Conservation (phyloP, 2,113 vertebrate genomes). For the Sclerurus mexicanus region DNA sequence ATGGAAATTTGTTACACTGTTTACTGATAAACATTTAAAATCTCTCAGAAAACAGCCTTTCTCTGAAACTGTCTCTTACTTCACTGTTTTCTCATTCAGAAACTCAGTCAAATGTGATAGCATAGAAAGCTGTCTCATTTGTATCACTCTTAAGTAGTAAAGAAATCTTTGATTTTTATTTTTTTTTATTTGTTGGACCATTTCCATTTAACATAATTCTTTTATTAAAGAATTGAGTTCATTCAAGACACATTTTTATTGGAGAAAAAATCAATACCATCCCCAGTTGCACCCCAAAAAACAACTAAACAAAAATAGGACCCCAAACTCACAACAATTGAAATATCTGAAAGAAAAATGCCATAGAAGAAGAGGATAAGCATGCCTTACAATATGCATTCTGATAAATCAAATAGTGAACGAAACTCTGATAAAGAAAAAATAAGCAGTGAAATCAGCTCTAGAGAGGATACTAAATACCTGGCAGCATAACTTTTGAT, state of each 20-base stretch:
- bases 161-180: neutral
- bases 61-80: neutral
- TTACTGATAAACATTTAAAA: neutral
- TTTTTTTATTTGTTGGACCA: neutral
- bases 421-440: neutral
- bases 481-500: no score
- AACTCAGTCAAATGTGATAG: neutral
- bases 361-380: neutral
- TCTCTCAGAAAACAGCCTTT: neutral
- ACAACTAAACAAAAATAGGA: neutral
- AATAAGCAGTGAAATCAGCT: neutral
- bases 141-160: neutral
- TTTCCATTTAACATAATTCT: neutral
- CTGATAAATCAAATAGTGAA: neutral
- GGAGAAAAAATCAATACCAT: fast-evolving
- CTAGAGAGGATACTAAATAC: neutral
- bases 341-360: neutral
- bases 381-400: neutral
- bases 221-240: neutral
- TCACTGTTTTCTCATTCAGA: neutral
- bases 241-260: neutral
- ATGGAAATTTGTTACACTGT: neutral
- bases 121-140: neutral
- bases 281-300: fast-evolving
- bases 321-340: fast-evolving